Percentiles rank a stretch among this genome's conserved stretches.
phyloP scores from a whole-genome alignment of 2,797 vertebrate species.

The Strix occidentalis region DNA sequence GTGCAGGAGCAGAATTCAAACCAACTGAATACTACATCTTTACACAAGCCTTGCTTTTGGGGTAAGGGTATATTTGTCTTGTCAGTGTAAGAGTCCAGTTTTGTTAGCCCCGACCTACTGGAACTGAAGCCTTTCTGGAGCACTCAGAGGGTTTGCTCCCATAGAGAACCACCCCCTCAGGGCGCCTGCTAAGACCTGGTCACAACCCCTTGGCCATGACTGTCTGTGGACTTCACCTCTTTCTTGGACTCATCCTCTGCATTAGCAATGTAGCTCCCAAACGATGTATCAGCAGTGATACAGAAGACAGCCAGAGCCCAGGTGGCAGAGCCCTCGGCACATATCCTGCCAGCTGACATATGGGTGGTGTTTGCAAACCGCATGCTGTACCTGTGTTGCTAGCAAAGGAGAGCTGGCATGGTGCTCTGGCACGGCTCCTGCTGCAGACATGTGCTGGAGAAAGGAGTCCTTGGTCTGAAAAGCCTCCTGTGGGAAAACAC shows the following conservation, averaged over 20 bases:
- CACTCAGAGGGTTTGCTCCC: not conserved
- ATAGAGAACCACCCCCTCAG: not conserved
- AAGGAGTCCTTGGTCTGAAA: not conserved
- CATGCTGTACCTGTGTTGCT: not conserved
- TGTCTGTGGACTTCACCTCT: not conserved
- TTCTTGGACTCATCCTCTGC: not conserved
- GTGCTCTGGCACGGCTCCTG: not conserved
- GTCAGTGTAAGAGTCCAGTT: not conserved
- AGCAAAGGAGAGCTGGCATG: not conserved
- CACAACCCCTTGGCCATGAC: not conserved
- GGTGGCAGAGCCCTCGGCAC: not conserved
- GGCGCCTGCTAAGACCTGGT: not conserved
- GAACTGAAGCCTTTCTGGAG: not conserved
- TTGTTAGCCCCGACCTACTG: not conserved
- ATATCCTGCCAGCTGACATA: not conserved
- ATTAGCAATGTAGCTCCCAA: not conserved
- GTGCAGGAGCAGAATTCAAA: not conserved
- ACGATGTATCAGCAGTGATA: not conserved
- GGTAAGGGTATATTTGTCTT: not conserved
- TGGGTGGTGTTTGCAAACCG: not conserved
- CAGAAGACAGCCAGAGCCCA: not conserved
- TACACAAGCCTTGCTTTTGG: not conserved
- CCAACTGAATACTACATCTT: not conserved
- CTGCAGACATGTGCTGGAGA: not conserved
- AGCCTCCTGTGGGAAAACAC: not conserved